Conservation (phyloP, 2,888 invertebrate species). For the Cylindroiulus punctatus region DNA sequence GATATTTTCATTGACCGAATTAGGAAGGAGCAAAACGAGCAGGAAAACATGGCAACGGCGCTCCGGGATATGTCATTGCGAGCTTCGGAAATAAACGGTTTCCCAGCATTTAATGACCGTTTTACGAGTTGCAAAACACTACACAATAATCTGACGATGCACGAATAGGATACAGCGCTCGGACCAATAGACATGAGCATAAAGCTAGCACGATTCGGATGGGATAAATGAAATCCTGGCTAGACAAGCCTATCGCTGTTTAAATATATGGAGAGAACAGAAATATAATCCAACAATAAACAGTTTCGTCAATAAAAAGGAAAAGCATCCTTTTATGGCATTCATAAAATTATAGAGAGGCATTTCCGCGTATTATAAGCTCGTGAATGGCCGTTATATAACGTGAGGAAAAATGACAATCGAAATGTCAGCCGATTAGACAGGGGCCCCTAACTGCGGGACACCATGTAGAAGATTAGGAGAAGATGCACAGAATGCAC, state of each 20-base stretch:
- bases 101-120: neutral
- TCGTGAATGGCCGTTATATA: neutral
- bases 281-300: slow-evolving; percentile 29
- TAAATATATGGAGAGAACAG: neutral
- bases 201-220: neutral
- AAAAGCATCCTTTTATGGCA: slow-evolving; percentile 29
- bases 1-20: neutral
- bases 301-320: slow-evolving; percentile 38
- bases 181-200: neutral
- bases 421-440: neutral
- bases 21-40: neutral
- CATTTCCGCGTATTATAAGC: neutral
- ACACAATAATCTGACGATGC: slow-evolving; percentile 7
- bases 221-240: neutral
- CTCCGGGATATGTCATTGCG: neutral
- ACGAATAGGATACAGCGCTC: neutral
- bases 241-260: neutral
- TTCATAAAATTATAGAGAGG: slow-evolving; percentile 22
- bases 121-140: slow-evolving; percentile 42
- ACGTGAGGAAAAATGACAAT: neutral
- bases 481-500: too few species aligned
- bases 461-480: neutral
- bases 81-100: neutral
- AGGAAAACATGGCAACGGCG: neutral
- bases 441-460: neutral